phyloP scores from a whole-genome alignment of 2,113 vertebrate species.

The Pygathrix nemaeus region DNA sequence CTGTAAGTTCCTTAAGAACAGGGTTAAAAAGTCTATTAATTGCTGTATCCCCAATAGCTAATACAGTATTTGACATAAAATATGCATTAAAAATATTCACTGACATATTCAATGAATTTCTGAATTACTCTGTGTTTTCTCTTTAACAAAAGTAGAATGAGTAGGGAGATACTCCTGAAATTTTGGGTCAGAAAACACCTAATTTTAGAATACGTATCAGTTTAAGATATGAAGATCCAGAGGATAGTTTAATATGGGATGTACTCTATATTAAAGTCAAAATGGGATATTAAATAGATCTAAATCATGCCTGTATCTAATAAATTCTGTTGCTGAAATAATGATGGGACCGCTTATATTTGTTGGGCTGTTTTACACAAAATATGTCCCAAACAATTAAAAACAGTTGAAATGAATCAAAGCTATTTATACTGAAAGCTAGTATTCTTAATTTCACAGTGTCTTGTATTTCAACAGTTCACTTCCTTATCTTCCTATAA shows the following conservation, averaged over 20 bases:
- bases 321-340: constrained; percentile 34
- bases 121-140: not conserved
- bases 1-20: not conserved
- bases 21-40: not conserved
- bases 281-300: not conserved
- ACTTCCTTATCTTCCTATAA: constrained; percentile 44
- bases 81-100: not conserved
- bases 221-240: constrained; percentile 32
- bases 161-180: constrained; percentile 2
- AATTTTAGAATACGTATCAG: not conserved
- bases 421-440: constrained; percentile 40
- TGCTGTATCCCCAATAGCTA: not conserved
- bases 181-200: constrained; percentile 22
- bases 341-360: not conserved
- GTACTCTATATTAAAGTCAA: not conserved
- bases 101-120: not conserved
- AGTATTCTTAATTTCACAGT: constrained; percentile 48
- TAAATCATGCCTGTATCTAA: not conserved
- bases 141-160: constrained; percentile 8
- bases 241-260: constrained; percentile 14
- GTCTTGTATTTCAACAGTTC: constrained; percentile 27
- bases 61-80: not conserved
- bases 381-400: not conserved
- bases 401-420: constrained; percentile 36
- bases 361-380: not conserved